Percentiles rank a stretch among this genome's conserved stretches.
Evolutionary conservation across 2,888 invertebrate species (phyloP).

Genomic region (Cryptosula pallasiana): DNA sequence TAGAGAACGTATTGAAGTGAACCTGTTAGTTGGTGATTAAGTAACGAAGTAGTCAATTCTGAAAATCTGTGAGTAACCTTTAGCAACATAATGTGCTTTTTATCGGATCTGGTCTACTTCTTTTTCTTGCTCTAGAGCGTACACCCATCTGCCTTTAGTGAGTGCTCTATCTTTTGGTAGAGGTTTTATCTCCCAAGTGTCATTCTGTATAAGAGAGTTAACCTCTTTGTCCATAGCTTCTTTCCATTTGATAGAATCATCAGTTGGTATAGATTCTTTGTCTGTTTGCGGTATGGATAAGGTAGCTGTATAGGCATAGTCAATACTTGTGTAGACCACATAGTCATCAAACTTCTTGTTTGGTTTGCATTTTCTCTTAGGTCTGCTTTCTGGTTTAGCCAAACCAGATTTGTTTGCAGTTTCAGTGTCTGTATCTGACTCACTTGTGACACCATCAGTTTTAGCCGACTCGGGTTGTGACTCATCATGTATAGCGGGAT

Average conservation of each 20-base stretch:
- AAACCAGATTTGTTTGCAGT: too few species aligned
- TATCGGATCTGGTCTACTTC: background rate
- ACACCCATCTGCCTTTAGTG: slow-evolving; percentile 4
- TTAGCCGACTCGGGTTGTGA: too few species aligned
- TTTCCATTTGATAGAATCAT: background rate
- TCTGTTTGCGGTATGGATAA: background rate
- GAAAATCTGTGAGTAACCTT: background rate
- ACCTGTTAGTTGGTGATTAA: background rate
- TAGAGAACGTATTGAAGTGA: background rate
- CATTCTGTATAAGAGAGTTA: background rate
- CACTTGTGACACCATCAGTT: too few species aligned
- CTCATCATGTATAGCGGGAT: background rate
- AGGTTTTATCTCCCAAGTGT: slow-evolving; percentile 9
- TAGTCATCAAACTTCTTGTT: background rate
- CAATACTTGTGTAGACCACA: background rate
- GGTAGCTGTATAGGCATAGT: background rate
- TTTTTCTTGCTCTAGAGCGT: background rate
- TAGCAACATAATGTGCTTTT: background rate
- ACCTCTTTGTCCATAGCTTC: slow-evolving; percentile 4
- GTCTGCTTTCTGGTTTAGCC: background rate
- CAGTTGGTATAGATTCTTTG: background rate
- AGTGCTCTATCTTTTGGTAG: background rate
- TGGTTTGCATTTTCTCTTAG: background rate
- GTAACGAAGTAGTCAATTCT: background rate
- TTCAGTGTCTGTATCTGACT: too few species aligned